These are phyloP conservation scores for Junonia oenone DNA, from an alignment of 2,888 invertebrate species.

Conservation along the genomic window DNA sequence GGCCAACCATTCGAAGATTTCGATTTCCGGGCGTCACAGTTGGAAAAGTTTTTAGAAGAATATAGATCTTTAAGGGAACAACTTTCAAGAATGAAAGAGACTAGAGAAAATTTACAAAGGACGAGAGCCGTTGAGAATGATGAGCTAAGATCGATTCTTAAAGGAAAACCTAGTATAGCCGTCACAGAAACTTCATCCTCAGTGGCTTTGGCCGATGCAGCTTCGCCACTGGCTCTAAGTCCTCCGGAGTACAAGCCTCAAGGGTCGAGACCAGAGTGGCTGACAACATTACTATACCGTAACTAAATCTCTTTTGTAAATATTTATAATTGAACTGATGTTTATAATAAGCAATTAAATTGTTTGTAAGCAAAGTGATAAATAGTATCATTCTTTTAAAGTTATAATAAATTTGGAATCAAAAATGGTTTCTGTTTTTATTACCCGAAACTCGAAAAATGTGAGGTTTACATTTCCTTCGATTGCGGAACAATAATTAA, in stretches of 20 bases:
- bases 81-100: constrained; percentile 88
- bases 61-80: constrained; percentile 88
- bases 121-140: constrained; percentile 70
- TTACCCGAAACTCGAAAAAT: not conserved
- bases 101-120: constrained; percentile 83
- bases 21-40: constrained; percentile 88
- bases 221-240: constrained; percentile 62
- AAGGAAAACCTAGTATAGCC: constrained; percentile 77
- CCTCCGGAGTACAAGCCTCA: constrained; percentile 65
- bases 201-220: constrained; percentile 60
- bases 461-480: no score
- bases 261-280: constrained; percentile 65
- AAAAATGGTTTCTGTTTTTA: constrained; percentile 9
- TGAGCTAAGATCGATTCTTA: constrained; percentile 75
- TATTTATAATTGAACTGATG: constrained; percentile 59
- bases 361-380: constrained; percentile 62
- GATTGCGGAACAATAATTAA: no score
- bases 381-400: constrained; percentile 59
- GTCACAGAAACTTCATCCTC: constrained; percentile 72
- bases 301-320: constrained; percentile 48
- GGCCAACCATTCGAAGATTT: constrained; percentile 78
- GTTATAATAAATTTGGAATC: constrained; percentile 64
- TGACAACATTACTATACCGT: constrained; percentile 67
- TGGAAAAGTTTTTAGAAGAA: constrained; percentile 89
- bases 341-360: constrained; percentile 55